Percentiles rank a stretch among this genome's conserved stretches.
Evolutionary conservation across 2,797 vertebrate species (phyloP).

Genomic region (Alcedo atthis): DNA sequence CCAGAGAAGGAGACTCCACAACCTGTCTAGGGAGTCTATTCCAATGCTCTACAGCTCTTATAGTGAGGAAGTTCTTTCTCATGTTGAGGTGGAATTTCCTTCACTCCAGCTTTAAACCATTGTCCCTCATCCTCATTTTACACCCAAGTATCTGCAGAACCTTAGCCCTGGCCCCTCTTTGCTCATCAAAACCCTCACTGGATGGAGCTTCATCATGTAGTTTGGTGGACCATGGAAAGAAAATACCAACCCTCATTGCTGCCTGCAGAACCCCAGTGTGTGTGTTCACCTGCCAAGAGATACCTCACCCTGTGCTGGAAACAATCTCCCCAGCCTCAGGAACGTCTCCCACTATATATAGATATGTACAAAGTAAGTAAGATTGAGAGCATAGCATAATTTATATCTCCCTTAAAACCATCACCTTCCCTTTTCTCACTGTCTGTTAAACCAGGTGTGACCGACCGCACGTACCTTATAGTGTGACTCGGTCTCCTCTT

Average conservation of each 20-base stretch:
- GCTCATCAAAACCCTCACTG: background rate
- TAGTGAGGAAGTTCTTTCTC: too few species aligned
- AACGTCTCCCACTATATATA: background rate
- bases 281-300: background rate
- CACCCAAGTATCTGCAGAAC: background rate
- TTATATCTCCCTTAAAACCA: background rate
- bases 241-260: background rate
- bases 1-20: too few species aligned
- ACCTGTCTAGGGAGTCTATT: too few species aligned
- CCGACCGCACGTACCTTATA: conserved; percentile 84
- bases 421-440: background rate
- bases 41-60: too few species aligned
- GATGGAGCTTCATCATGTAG: background rate
- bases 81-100: too few species aligned
- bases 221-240: background rate
- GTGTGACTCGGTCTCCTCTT: conserved; percentile 96
- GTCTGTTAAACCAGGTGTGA: background rate
- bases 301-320: background rate
- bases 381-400: background rate
- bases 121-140: background rate
- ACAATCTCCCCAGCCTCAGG: background rate
- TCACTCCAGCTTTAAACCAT: too few species aligned
- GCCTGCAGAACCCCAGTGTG: background rate
- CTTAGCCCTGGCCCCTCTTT: background rate
- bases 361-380: background rate